Evolutionary conservation across 2,797 vertebrate species (phyloP).

Genomic region (Pantherophis vulpinus): DNA sequence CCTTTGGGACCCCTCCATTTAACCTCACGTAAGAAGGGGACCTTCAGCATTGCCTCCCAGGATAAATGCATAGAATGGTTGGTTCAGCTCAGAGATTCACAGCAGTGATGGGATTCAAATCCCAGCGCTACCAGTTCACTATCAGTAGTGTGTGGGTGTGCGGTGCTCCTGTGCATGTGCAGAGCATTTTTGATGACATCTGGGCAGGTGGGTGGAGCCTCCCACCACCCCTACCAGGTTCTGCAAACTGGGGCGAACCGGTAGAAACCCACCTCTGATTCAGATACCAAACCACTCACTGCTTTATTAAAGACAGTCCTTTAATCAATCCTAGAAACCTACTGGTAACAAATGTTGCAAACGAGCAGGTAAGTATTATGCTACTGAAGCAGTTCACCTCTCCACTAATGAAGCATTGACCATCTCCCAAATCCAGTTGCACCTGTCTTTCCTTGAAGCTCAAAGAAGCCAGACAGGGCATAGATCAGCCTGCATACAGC

Average conservation of each 20-base stretch:
- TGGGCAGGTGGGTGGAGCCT: too few species aligned
- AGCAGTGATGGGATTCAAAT: background rate
- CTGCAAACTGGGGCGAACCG: too few species aligned
- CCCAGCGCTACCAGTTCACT: too few species aligned
- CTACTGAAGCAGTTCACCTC: background rate
- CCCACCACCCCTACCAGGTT: too few species aligned
- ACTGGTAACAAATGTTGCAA: background rate
- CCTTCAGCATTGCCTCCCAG: background rate
- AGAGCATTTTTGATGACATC: too few species aligned
- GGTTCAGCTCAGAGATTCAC: background rate
- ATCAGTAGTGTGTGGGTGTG: too few species aligned
- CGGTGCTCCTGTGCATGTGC: too few species aligned
- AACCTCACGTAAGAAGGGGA: background rate
- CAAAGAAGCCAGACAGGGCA: background rate
- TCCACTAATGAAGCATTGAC: background rate
- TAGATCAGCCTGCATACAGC: background rate
- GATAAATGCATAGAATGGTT: background rate
- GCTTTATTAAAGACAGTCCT: background rate
- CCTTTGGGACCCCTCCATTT: background rate
- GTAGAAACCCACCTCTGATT: too few species aligned
- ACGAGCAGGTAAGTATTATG: background rate
- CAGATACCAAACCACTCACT: background rate
- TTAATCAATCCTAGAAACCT: background rate
- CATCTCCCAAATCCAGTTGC: background rate
- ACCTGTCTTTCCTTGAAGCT: background rate